phyloP scores from a whole-genome alignment of 1,140 invertebrate species.

The Pseudomyrmex concolor region DNA sequence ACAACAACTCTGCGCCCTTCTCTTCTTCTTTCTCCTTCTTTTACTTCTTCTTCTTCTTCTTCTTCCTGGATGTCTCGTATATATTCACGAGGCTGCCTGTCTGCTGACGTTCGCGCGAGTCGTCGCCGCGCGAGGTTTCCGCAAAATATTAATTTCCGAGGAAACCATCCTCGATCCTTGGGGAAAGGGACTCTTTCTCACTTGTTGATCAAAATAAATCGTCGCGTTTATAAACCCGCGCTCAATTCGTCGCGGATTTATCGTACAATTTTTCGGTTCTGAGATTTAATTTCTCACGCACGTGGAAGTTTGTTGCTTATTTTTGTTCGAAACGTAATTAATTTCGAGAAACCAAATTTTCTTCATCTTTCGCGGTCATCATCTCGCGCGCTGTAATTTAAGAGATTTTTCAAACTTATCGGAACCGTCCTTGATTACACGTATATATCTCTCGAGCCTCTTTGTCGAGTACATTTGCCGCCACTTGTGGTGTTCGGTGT shows the following conservation, averaged over 20 bases:
- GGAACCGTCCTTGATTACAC: no score
- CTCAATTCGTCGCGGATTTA: no score
- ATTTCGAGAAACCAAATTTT: no score
- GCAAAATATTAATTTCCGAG: constrained; percentile 2
- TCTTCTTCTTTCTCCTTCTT: neutral
- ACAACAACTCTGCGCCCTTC: neutral
- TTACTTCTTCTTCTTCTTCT: constrained; percentile 12
- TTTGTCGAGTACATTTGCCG: neutral
- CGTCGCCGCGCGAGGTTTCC: neutral
- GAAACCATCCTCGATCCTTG: neutral
- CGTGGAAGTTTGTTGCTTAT: no score
- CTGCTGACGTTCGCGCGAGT: neutral
- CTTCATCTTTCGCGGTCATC: no score
- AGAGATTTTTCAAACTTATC: no score
- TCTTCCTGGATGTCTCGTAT: constrained; percentile 34
- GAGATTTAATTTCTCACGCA: no score
- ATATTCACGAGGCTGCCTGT: neutral
- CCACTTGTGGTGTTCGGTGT: constrained; percentile 11
- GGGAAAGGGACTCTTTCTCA: neutral
- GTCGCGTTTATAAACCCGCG: neutral
- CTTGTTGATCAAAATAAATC: neutral
- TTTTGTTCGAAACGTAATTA: no score
- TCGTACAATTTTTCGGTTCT: no score
- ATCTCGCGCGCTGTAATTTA: no score
- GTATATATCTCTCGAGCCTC: no score